Evolutionary conservation across 2,797 vertebrate species (phyloP), one percentile per base, ranked within the genome.

Genomic region (Emys orbicularis): DNA sequence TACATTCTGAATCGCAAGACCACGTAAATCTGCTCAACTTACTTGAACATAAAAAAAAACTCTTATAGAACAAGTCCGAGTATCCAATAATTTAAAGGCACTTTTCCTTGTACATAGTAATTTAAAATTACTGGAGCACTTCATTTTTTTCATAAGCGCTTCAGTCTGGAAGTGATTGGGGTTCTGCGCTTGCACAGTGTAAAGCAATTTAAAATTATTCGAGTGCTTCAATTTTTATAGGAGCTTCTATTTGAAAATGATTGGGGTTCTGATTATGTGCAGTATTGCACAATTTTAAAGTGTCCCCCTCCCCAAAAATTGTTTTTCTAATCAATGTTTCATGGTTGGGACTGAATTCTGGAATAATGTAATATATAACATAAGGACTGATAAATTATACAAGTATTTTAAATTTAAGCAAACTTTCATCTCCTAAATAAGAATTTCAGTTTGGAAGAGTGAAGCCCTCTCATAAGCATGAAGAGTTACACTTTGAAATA

Each of bases 181-280:
- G 88, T 94, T 96, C 95, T 95, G 87, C 12, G 61, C 90, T 84
- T 94, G 88, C 81, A 90, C 81, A 21, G 15, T 89, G 86, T 79
- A 90, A 96, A 92, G 77, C 83, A 96, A 97, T 96, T 96, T 96
- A 88, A 97, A 96, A 96, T 96, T 96, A 97, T 94, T 96, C 86
- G 93, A 94, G 89, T 91, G 87, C 54, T 86, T 97, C 95, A 57
- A 84, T 79, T 93, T 92, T 83, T 93, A 93, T 83, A 96, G 93
- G 90, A 94, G 90, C 44, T 93, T 84, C 81, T 94, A 89, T 95
- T 97, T 96, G 89, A 86, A 97, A 97, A 90, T 88, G 65, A 96
- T 85, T 94, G 74, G 89, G 34, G 50, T 96, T 90, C 91, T 97
- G 94, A 94, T 97, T 95, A 90, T 44, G 34, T 81, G 93, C n/a